Percentiles rank a stretch among this genome's conserved stretches.
Conservation (phyloP, 2,888 invertebrate genomes). For the Dasypogon diadema region DNA sequence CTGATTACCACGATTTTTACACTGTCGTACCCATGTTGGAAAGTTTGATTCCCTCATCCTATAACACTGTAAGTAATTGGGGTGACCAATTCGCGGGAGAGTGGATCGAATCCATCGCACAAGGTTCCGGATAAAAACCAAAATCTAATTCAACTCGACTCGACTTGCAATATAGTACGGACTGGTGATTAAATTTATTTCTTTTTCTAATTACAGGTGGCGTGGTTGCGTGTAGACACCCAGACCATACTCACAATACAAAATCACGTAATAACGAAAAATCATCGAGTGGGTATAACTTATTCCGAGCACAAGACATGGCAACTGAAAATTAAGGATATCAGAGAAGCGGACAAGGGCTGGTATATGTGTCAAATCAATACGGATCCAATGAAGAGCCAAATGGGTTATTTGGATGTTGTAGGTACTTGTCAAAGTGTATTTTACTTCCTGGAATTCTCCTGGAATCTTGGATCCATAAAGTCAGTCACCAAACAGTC, state of each 20-base stretch:
- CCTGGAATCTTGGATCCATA: slow-evolving; percentile 10
- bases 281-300: slow-evolving; percentile 84
- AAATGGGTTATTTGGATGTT: slow-evolving; percentile 87
- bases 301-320: slow-evolving; percentile 85
- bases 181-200: slow-evolving; percentile 48
- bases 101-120: background rate
- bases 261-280: slow-evolving; percentile 89
- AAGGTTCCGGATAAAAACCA: background rate
- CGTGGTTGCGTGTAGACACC: slow-evolving; percentile 75
- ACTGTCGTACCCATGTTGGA: slow-evolving; percentile 1
- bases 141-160: background rate
- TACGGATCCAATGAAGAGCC: slow-evolving; percentile 72
- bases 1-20: slow-evolving; percentile 34
- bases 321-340: slow-evolving; percentile 84
- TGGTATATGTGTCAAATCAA: slow-evolving; percentile 73
- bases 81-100: no score
- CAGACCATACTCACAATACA: slow-evolving; percentile 91
- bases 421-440: slow-evolving; percentile 76
- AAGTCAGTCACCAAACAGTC: slow-evolving; percentile 29
- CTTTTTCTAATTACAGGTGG: slow-evolving; percentile 62
- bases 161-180: background rate
- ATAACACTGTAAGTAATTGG: no score
- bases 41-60: background rate
- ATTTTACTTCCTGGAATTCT: slow-evolving; percentile 44
- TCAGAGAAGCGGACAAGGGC: slow-evolving; percentile 83